Evolutionary conservation across 1,140 invertebrate species (phyloP).

Genomic region (Caenorhabditis brenneri): DNA sequence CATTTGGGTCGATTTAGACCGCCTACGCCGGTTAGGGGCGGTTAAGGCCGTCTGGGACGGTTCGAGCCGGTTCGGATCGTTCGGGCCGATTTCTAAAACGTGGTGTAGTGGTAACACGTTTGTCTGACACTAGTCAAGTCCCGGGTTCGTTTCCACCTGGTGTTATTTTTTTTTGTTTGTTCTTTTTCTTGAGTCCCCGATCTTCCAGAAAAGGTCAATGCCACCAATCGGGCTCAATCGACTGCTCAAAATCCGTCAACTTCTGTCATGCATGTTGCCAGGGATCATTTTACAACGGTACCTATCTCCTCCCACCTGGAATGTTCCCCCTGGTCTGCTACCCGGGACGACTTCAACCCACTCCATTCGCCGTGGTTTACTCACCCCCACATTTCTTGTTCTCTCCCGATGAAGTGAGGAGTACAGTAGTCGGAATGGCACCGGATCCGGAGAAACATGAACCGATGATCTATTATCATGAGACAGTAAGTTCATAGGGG

Average conservation of each 20-base stretch:
- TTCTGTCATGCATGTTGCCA: slow-evolving; percentile 57
- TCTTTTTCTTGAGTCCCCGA: too few relatives aligned
- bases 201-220: slow-evolving; percentile 16
- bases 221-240: background rate
- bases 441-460: slow-evolving; percentile 35
- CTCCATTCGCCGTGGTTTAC: slow-evolving; percentile 55
- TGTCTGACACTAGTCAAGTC: too few relatives aligned
- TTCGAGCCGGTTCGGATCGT: too few relatives aligned
- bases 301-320: slow-evolving; percentile 60
- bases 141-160: too few relatives aligned
- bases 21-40: too few relatives aligned
- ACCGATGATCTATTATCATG: slow-evolving; percentile 52
- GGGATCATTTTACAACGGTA: slow-evolving; percentile 54
- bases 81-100: too few relatives aligned
- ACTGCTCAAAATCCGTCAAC: slow-evolving; percentile 17
- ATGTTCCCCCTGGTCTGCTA: slow-evolving; percentile 60
- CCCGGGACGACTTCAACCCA: slow-evolving; percentile 48
- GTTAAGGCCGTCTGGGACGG: too few relatives aligned
- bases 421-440: slow-evolving; percentile 42
- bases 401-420: slow-evolving; percentile 40
- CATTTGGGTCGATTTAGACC: too few relatives aligned
- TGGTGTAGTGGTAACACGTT: too few relatives aligned
- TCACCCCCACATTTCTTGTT: slow-evolving; percentile 52
- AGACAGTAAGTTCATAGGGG: too few relatives aligned
- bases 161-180: too few relatives aligned